Evolutionary conservation across 2,888 invertebrate species (phyloP).

Genomic region (Leptinotarsa tumamoca): DNA sequence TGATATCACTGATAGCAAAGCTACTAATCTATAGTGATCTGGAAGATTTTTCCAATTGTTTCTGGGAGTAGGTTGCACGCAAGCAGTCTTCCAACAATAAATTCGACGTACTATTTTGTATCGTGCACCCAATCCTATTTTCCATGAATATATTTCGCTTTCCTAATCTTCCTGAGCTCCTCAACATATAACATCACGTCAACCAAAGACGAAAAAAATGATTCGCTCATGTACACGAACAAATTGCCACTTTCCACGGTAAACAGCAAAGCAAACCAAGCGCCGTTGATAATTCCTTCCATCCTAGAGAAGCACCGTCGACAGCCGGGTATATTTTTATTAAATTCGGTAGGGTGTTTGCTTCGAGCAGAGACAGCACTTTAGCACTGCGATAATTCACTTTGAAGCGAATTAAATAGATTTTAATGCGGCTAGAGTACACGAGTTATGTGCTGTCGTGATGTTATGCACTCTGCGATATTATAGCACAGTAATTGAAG

Average conservation of each 20-base stretch:
- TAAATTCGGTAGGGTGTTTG: constrained; percentile 15
- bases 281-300: neutral
- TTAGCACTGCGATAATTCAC: constrained; percentile 23
- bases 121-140: too few species aligned
- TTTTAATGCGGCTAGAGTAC: constrained; percentile 19
- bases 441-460: constrained; percentile 4
- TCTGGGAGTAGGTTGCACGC: too few species aligned
- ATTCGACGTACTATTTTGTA: too few species aligned
- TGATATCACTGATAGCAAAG: too few species aligned
- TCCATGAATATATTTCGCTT: too few species aligned
- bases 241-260: constrained; percentile 15
- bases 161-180: neutral
- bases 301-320: neutral
- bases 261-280: neutral
- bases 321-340: constrained; percentile 13
- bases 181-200: neutral
- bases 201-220: constrained; percentile 1
- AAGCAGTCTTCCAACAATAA: too few species aligned
- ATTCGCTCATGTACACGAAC: neutral
- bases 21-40: too few species aligned
- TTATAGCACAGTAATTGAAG: too few species aligned
- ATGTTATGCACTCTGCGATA: neutral
- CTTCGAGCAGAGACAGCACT: constrained; percentile 13
- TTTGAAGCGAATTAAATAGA: constrained; percentile 20
- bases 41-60: too few species aligned